These are phyloP conservation scores for Pseudonaja textilis DNA, from an alignment of 2,113 vertebrate species.

Conservation along the genomic window DNA sequence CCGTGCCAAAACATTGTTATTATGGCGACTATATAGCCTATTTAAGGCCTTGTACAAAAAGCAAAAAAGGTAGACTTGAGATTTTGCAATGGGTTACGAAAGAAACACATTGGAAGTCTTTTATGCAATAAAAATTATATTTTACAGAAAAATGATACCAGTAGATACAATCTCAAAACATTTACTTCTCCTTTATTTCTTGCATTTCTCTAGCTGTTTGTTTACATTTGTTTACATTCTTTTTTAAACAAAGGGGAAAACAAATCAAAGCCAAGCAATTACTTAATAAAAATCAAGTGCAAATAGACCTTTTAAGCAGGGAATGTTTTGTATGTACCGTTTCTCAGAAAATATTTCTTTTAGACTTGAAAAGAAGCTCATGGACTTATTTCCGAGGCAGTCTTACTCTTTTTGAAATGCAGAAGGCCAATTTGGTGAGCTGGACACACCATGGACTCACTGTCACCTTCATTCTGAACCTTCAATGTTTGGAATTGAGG, in stretches of 20 bases:
- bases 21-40: neutral
- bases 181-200: accelerated
- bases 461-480: no score
- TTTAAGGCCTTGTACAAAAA: neutral
- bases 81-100: neutral
- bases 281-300: neutral
- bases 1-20: neutral
- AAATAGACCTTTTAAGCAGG: neutral
- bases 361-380: no score
- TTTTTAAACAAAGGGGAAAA: neutral
- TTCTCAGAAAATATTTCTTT: no score
- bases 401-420: no score
- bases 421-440: no score
- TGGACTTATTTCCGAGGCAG: no score
- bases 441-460: no score
- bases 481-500: no score
- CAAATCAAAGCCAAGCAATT: neutral
- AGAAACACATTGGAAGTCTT: neutral
- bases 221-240: neutral
- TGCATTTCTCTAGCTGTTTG: accelerated
- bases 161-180: constrained; percentile 1
- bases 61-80: neutral
- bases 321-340: neutral
- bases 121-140: neutral
- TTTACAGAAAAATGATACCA: neutral